A percentile compares a stretch with the other conserved stretches of the same genome.
Conservation (phyloP, 1,140 invertebrate genomes). For the Phymorhynchus buccinoides region DNA sequence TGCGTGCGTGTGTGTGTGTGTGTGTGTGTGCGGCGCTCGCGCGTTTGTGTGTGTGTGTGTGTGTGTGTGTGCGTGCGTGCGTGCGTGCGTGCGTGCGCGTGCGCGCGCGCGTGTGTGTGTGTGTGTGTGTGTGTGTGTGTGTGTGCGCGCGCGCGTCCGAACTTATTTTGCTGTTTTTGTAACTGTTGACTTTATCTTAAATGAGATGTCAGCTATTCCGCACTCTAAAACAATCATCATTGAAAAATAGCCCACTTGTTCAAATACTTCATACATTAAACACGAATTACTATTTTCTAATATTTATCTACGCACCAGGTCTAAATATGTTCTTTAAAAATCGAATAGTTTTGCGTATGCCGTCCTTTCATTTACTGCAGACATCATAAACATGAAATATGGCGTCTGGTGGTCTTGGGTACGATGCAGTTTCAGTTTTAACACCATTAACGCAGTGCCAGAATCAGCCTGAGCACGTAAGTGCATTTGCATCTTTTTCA, state of each 20-base stretch:
- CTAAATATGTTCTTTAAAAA: neutral
- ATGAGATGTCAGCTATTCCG: neutral
- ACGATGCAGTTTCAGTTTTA: slow-evolving; percentile 39
- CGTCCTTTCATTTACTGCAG: slow-evolving; percentile 20
- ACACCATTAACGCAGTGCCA: slow-evolving; percentile 43
- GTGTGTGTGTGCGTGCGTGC: no score
- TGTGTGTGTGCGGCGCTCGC: neutral
- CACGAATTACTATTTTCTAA: neutral
- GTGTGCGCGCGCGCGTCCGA: neutral
- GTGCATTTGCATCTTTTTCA: neutral
- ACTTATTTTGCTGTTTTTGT: neutral
- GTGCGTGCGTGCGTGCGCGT: neutral
- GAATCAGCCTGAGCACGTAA: slow-evolving; percentile 40
- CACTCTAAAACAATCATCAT: neutral
- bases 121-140: neutral
- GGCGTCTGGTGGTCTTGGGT: slow-evolving; percentile 39
- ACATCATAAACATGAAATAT: slow-evolving; percentile 37
- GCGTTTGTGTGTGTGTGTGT: neutral
- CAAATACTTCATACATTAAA: neutral
- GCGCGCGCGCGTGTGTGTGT: neutral
- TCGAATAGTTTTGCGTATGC: neutral
- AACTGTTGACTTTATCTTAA: neutral
- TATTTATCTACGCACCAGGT: neutral
- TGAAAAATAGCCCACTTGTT: neutral
- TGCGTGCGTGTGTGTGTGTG: neutral